Percentiles rank a stretch among this genome's conserved stretches.
phyloP scores from a whole-genome alignment of 2,797 vertebrate genomes.

The Hydrophis major region DNA sequence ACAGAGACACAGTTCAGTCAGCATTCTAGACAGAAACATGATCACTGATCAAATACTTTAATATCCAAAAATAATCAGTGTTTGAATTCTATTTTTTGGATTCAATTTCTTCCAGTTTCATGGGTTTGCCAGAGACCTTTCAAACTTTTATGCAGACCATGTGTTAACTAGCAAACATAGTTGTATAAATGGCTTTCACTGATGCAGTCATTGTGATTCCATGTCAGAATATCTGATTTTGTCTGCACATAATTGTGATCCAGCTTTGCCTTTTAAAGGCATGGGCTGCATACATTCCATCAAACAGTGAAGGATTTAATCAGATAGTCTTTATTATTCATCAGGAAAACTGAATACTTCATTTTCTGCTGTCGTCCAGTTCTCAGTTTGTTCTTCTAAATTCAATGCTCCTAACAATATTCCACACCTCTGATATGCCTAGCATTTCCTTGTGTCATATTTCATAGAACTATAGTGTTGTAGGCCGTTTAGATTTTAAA shows the following conservation, averaged over 20 bases:
- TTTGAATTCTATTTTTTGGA: constrained; percentile 54
- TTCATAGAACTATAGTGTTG: neutral
- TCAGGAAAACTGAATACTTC: neutral
- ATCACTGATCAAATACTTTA: constrained; percentile 60
- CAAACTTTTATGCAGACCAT: constrained; percentile 54
- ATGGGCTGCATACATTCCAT: neutral
- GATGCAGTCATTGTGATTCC: constrained; percentile 27
- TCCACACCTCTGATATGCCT: neutral
- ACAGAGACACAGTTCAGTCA: constrained; percentile 37
- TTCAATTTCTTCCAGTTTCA: constrained; percentile 45
- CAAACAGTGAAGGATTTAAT: constrained; percentile 20
- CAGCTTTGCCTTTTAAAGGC: constrained; percentile 27
- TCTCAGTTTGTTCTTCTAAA: neutral
- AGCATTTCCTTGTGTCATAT: neutral
- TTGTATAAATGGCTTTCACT: constrained; percentile 35
- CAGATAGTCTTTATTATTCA: neutral
- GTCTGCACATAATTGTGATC: constrained; percentile 29
- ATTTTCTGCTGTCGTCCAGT: neutral
- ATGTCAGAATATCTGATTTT: constrained; percentile 21
- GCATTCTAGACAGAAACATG: constrained; percentile 39
- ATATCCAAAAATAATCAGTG: constrained; percentile 51
- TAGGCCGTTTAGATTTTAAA: neutral
- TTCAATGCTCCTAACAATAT: neutral
- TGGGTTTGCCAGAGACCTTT: constrained; percentile 54
- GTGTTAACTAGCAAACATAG: constrained; percentile 48